phyloP scores from a whole-genome alignment of 2,113 vertebrate species.

The Leuciscus idus region DNA sequence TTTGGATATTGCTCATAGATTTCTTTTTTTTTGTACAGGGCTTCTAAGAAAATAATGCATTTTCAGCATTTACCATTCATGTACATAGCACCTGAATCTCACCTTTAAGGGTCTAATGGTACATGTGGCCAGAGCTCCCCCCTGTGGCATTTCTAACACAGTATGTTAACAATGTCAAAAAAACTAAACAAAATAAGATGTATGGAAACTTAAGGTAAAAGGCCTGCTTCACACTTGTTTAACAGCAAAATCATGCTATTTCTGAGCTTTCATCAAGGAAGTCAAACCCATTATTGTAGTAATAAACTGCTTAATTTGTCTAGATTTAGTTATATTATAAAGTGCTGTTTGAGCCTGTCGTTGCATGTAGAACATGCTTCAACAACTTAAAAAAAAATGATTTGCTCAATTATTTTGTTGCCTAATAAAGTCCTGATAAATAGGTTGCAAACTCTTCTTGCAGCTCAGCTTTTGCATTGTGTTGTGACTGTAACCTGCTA shows the following conservation, averaged over 20 bases:
- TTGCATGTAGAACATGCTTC: not conserved
- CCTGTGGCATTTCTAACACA: constrained; percentile 46
- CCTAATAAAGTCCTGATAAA: not conserved
- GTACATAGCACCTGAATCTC: not conserved
- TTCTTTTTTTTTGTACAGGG: not conserved
- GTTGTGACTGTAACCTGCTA: not conserved
- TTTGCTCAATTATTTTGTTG: not conserved
- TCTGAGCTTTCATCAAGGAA: not conserved
- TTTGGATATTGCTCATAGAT: constrained; percentile 15
- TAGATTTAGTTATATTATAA: not conserved
- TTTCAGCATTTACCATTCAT: constrained; percentile 4
- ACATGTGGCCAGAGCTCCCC: constrained; percentile 48
- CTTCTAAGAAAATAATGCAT: constrained; percentile 1
- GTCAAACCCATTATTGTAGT: not conserved
- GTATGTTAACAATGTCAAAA: not conserved
- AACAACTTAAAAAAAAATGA: not conserved
- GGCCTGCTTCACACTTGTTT: not conserved
- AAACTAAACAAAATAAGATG: not conserved
- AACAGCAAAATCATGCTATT: not conserved
- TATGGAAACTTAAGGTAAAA: not conserved
- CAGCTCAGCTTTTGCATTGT: not conserved
- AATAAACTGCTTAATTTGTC: not conserved
- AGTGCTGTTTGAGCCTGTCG: not conserved
- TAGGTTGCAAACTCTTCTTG: not conserved
- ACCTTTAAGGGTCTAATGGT: not conserved